These are phyloP conservation scores for Camelus dromedarius DNA, from an alignment of 2,113 vertebrate species.

Conservation along the genomic window DNA sequence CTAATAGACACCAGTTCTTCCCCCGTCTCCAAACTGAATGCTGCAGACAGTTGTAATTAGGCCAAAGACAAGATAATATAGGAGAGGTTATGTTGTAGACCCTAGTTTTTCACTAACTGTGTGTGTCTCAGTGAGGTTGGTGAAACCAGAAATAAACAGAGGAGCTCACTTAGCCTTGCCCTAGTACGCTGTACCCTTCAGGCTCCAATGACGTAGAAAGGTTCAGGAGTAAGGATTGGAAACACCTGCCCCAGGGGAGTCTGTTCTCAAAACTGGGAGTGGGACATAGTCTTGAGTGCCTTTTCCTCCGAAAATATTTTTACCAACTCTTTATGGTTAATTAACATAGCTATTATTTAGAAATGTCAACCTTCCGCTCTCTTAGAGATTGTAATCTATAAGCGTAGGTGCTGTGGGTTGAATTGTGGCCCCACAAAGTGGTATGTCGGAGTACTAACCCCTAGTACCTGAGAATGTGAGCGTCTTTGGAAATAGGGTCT, in stretches of 20 bases:
- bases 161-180: neutral
- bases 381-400: neutral
- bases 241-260: no score
- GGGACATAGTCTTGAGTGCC: neutral
- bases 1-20: neutral
- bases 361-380: neutral
- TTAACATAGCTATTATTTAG: neutral
- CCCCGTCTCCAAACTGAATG: neutral
- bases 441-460: neutral
- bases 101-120: neutral
- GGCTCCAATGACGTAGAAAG: neutral
- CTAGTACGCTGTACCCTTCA: neutral
- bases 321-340: neutral
- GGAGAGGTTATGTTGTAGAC: neutral
- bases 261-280: neutral
- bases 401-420: neutral
- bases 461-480: neutral
- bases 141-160: neutral
- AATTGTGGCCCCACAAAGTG: neutral
- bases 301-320: neutral
- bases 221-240: neutral
- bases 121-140: neutral
- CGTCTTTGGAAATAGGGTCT: neutral
- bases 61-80: constrained; percentile 27
- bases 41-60: neutral